Conservation (phyloP, 2,113 vertebrate species). For the Gymnarchus niloticus region DNA sequence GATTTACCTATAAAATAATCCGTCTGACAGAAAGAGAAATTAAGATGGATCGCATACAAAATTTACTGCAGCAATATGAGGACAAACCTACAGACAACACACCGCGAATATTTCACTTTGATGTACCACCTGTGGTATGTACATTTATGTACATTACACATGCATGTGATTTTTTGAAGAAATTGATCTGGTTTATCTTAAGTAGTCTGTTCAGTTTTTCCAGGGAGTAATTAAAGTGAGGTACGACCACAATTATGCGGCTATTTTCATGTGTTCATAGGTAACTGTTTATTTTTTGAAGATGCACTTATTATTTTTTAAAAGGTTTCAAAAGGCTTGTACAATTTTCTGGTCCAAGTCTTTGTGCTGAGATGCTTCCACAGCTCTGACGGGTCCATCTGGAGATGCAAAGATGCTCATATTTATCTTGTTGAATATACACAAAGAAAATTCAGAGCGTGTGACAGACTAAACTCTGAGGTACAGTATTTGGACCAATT, state of each 20-base stretch:
- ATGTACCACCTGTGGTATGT: constrained; percentile 73
- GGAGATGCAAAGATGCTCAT: constrained; percentile 35
- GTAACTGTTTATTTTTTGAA: no score
- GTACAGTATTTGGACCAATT: not conserved
- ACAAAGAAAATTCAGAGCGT: constrained; percentile 29
- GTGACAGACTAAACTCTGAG: constrained; percentile 32
- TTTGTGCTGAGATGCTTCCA: constrained; percentile 40
- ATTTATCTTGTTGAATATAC: constrained; percentile 38
- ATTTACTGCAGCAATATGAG: constrained; percentile 33
- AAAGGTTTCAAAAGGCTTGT: constrained; percentile 36
- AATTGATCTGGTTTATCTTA: not conserved
- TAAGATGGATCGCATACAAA: constrained; percentile 56
- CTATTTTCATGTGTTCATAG: not conserved
- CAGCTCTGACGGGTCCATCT: constrained; percentile 31
- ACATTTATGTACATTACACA: not conserved
- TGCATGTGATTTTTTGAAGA: not conserved
- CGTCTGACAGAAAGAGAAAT: constrained; percentile 59
- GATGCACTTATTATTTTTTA: not conserved
- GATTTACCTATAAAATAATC: constrained; percentile 55
- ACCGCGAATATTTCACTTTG: constrained; percentile 69
- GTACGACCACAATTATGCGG: no score
- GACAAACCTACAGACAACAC: constrained; percentile 32
- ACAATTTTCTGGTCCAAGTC: constrained; percentile 35
- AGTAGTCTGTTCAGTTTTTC: not conserved
- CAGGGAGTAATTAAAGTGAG: not conserved